Evolutionary conservation across 2,888 invertebrate species (phyloP), one percentile per base, ranked within the genome.

Genomic region (Cynaeus angustus): DNA sequence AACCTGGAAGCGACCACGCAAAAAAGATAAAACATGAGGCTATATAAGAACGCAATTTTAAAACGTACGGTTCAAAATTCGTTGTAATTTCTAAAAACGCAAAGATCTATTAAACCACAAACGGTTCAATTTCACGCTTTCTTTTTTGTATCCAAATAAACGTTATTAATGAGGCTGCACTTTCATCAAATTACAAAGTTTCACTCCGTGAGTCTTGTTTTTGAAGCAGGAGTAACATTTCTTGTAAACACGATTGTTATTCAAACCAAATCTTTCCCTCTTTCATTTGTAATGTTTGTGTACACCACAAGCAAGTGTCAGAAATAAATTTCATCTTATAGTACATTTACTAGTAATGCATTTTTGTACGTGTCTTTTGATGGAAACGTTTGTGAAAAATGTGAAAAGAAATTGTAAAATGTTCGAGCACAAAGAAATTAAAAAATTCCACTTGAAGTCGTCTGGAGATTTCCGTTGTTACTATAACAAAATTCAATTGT

Each of bases 211-310:
- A 37, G 37, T 37, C 9, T 37, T 37, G 37, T 37, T 37, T 37
- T 37, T 10, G 37, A 21, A 21, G 21, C 21, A 4, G 21, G 21
- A 21, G n/a, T n/a, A 21, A 21, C 21, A 21, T 21, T 21, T 33
- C 33, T 33, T n/a, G 33, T 33, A 33, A 33, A 33, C 21, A 21
- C 21, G 21, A 21, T 21, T 21, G 21, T 21, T 21, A 21, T 21
- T 21, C 21, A 21, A 33, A 33, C 33, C n/a, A 33, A 33, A 33
- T 33, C 21, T 21, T 21, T 21, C 21, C 21, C 21, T 21, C 21
- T 21, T 33, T 33, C 33, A n/a, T n/a, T n/a, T 33, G 33, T 33
- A n/a, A 33, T 33, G 33, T 33, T n/a, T 33, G 33, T 33, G 33
- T 33, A 7, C 33, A 33, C 33, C 33, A 6, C 7, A 33, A 33